A percentile compares a stretch with the other conserved stretches of the same genome.
Conservation (phyloP, 2,888 invertebrate species). For the Ischnura elegans region DNA sequence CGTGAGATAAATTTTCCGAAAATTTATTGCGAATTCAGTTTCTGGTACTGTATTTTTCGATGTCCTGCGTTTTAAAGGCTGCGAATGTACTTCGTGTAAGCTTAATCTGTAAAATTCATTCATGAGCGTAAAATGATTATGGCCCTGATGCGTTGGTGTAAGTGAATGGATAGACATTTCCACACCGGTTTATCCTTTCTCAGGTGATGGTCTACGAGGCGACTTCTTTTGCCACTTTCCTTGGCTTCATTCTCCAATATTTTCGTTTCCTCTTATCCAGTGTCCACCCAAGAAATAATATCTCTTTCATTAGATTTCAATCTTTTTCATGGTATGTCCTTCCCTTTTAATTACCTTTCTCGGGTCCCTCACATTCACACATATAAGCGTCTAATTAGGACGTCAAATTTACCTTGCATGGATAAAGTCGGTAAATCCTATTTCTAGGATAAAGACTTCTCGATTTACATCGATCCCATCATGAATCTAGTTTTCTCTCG, state of each 20-base stretch:
- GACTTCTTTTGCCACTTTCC: background rate
- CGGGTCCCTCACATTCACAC: background rate
- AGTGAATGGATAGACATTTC: too few relatives aligned
- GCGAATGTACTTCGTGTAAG: too few relatives aligned
- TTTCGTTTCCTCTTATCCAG: background rate
- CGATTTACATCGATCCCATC: conserved; percentile 4
- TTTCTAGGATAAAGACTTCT: background rate
- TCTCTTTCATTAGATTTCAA: background rate
- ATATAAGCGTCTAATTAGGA: background rate
- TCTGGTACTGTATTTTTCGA: too few relatives aligned
- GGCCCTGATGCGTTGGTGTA: too few relatives aligned
- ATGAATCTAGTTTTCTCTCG: too few relatives aligned
- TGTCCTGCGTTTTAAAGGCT: too few relatives aligned
- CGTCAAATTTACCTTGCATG: background rate
- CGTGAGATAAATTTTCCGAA: too few relatives aligned
- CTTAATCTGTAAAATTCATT: too few relatives aligned
- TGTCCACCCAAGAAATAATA: background rate
- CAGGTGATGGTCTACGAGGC: too few relatives aligned
- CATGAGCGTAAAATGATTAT: too few relatives aligned
- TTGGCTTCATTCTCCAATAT: background rate
- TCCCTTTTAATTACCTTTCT: background rate
- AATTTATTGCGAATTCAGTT: too few relatives aligned
- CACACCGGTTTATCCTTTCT: too few relatives aligned
- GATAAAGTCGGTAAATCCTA: background rate
- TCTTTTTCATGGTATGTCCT: background rate